Evolutionary conservation across 2,797 vertebrate species (phyloP).

Genomic region (Myotis pilosus): DNA sequence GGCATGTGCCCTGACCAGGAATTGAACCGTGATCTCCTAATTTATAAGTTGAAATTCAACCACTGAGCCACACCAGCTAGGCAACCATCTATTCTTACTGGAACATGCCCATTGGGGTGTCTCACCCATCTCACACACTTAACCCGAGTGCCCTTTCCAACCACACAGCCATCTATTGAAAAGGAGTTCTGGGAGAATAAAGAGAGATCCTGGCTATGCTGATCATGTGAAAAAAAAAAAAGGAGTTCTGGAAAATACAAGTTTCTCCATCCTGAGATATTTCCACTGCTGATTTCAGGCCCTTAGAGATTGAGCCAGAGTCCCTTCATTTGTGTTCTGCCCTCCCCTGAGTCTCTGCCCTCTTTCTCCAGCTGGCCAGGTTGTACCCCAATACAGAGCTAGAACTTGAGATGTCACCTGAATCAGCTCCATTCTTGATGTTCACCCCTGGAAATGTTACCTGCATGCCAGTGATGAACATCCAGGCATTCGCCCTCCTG

Average conservation of each 20-base stretch:
- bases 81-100: too few species aligned
- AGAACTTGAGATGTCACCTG: constrained; percentile 67
- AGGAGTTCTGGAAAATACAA: not conserved
- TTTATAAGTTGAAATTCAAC: too few species aligned
- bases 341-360: not conserved
- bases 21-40: too few species aligned
- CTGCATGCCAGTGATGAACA: constrained; percentile 59
- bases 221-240: not conserved
- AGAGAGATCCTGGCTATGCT: too few species aligned
- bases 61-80: too few species aligned
- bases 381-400: constrained; percentile 75
- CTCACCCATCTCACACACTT: not conserved
- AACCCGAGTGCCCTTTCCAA: not conserved
- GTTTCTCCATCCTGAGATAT: not conserved
- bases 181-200: not conserved
- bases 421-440: constrained; percentile 73
- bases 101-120: not conserved
- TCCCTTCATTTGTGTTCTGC: not conserved
- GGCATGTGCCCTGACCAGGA: too few species aligned
- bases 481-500: constrained; percentile 76
- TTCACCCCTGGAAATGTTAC: constrained; percentile 73
- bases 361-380: constrained; percentile 71
- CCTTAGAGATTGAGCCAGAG: not conserved
- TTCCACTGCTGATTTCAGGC: not conserved
- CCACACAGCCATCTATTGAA: not conserved